These are phyloP conservation scores for Antitype chi DNA, from an alignment of 2,888 invertebrate genomes.

Conservation along the genomic window DNA sequence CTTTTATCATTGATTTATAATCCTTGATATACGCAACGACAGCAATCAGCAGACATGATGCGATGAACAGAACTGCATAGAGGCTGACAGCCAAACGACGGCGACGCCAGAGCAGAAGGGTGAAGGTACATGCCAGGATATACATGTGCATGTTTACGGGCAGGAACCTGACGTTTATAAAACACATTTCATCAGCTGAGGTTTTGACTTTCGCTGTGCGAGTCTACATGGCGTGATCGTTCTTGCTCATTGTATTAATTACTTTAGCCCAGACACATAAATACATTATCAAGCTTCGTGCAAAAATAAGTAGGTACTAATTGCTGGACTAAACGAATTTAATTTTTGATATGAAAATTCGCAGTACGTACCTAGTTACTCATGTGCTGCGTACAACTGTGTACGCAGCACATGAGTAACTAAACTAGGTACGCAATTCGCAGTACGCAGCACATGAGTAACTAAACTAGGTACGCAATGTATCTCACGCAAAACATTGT, in stretches of 20 bases:
- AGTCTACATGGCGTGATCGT: background rate
- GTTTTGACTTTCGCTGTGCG: too few relatives aligned
- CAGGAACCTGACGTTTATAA: constrained; percentile 59
- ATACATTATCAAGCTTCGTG: background rate
- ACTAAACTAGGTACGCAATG: background rate
- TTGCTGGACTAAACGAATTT: background rate
- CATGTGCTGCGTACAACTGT: too few relatives aligned
- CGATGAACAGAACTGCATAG: too few relatives aligned
- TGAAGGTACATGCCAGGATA: constrained; percentile 59
- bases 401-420: too few relatives aligned
- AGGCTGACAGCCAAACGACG: too few relatives aligned
- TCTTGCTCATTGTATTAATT: background rate
- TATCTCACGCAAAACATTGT: background rate
- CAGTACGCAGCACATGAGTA: too few relatives aligned
- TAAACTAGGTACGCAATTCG: too few relatives aligned
- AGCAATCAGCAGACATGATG: too few relatives aligned
- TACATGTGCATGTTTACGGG: constrained; percentile 68
- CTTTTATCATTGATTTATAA: constrained; percentile 46
- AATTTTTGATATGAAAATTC: background rate
- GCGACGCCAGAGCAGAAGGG: constrained; percentile 58
- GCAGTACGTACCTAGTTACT: background rate
- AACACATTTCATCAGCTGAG: background rate
- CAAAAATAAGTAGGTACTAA: background rate
- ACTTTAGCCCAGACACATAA: background rate
- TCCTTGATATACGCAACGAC: constrained; percentile 50